Conservation (phyloP, 1,140 invertebrate species). For the Argopecten irradians region DNA sequence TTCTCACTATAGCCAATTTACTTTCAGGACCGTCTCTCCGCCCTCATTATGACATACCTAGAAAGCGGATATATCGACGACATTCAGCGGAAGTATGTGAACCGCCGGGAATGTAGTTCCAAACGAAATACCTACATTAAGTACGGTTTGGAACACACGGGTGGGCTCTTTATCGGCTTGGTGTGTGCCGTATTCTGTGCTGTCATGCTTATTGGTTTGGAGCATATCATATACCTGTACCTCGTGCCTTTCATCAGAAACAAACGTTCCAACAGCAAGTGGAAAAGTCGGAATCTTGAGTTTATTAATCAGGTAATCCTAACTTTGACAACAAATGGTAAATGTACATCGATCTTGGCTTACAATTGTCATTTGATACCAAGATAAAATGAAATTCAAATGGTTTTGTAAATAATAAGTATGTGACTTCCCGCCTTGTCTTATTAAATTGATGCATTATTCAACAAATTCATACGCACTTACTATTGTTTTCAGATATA, state of each 20-base stretch:
- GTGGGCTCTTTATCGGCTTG: slow-evolving; percentile 78
- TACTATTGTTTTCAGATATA: too few species aligned
- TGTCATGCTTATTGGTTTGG: slow-evolving; percentile 87
- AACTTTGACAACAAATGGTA: not conserved
- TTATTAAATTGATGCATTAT: too few species aligned
- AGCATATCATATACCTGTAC: slow-evolving; percentile 93
- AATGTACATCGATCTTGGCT: too few species aligned
- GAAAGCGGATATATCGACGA: slow-evolving; percentile 93
- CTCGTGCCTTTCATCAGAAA: slow-evolving; percentile 88
- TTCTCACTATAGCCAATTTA: too few species aligned
- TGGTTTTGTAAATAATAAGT: too few species aligned
- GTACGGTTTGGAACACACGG: slow-evolving; percentile 65
- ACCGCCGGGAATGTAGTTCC: slow-evolving; percentile 67
- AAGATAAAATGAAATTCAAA: too few species aligned
- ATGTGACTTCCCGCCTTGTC: too few species aligned
- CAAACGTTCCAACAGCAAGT: slow-evolving; percentile 90
- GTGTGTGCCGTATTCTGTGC: slow-evolving; percentile 90
- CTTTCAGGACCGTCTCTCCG: slow-evolving; percentile 85
- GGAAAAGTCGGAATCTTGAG: slow-evolving; percentile 94
- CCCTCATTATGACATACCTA: slow-evolving; percentile 88
- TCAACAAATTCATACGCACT: too few species aligned
- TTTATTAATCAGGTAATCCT: slow-evolving; percentile 91
- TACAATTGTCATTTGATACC: too few species aligned
- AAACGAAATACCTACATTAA: slow-evolving; percentile 68
- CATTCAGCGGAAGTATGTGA: slow-evolving; percentile 82